These are phyloP conservation scores for Amphiprion percula DNA, from an alignment of 2,113 vertebrate genomes.

Conservation along the genomic window DNA sequence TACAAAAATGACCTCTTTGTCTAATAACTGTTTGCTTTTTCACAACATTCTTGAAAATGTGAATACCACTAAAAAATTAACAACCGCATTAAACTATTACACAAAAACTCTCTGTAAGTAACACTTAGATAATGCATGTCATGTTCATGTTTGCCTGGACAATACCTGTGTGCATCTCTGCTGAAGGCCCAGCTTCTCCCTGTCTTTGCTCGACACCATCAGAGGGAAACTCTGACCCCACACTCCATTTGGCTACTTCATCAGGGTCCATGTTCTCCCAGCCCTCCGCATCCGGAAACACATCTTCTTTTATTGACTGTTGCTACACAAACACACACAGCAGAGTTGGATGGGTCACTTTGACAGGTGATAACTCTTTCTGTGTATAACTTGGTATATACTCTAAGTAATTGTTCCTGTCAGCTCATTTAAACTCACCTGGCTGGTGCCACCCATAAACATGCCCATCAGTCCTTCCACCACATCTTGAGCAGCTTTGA, in stretches of 20 bases:
- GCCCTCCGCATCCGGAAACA: conserved; percentile 78
- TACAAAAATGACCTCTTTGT: no score
- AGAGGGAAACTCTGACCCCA: conserved; percentile 61
- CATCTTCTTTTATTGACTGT: conserved; percentile 72
- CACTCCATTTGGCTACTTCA: conserved; percentile 80
- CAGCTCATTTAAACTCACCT: conserved; percentile 45
- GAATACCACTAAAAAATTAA: no score
- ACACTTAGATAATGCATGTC: not conserved
- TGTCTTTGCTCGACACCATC: conserved; percentile 40
- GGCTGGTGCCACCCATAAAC: conserved; percentile 55
- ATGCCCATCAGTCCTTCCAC: conserved; percentile 68
- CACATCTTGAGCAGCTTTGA: conserved; percentile 75
- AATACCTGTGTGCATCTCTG: conserved; percentile 53
- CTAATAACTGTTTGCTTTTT: no score
- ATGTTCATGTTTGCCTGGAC: not conserved
- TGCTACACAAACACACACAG: conserved; percentile 17
- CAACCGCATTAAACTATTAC: no score
- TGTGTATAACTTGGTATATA: not conserved
- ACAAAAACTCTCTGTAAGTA: not conserved
- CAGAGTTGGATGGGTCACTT: not conserved
- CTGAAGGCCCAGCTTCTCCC: conserved; percentile 27
- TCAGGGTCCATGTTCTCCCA: conserved; percentile 81
- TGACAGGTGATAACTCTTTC: not conserved
- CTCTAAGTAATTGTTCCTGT: not conserved
- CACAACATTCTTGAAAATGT: no score